Percentiles rank a stretch among this genome's conserved stretches.
Evolutionary conservation across 1,140 invertebrate genomes (phyloP).

Genomic region (Globodera rostochiensis): DNA sequence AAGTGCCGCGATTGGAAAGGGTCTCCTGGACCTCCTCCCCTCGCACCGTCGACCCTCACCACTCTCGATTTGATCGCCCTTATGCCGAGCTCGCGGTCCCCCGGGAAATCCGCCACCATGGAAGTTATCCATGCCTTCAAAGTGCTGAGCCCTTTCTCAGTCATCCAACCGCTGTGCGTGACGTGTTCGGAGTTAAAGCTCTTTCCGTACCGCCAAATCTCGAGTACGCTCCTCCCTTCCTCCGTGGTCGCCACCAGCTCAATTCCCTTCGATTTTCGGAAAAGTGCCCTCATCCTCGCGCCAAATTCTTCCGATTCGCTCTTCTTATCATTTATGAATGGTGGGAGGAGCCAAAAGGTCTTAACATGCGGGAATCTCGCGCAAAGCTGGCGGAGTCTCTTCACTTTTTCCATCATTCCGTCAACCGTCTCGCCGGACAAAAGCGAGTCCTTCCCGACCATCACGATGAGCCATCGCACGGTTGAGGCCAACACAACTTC

Average conservation of each 20-base stretch:
- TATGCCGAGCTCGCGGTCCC: conserved; percentile 7
- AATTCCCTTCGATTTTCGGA: not conserved
- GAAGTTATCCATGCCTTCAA: conserved; percentile 7
- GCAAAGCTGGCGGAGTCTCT: not conserved
- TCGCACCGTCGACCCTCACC: no score
- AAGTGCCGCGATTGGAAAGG: not conserved
- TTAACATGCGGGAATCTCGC: not conserved
- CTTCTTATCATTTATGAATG: not conserved
- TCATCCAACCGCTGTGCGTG: not conserved
- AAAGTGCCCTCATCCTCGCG: not conserved
- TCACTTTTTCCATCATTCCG: not conserved
- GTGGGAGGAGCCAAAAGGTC: conserved; percentile 5
- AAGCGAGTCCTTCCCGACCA: conserved; percentile 2
- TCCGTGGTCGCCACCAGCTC: not conserved
- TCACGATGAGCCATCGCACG: not conserved
- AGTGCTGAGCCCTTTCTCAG: not conserved
- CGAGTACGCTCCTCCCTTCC: not conserved
- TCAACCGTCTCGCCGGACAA: conserved; percentile 7
- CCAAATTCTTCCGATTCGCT: conserved; percentile 8
- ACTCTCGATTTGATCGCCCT: not conserved
- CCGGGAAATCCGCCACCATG: not conserved
- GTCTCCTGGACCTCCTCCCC: conserved; percentile 17
- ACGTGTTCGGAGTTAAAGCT: not conserved
- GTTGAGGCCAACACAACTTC: not conserved
- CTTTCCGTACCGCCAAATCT: not conserved